phyloP scores from a whole-genome alignment of 2,113 vertebrate genomes.

The Melanerpes aurifrons region DNA sequence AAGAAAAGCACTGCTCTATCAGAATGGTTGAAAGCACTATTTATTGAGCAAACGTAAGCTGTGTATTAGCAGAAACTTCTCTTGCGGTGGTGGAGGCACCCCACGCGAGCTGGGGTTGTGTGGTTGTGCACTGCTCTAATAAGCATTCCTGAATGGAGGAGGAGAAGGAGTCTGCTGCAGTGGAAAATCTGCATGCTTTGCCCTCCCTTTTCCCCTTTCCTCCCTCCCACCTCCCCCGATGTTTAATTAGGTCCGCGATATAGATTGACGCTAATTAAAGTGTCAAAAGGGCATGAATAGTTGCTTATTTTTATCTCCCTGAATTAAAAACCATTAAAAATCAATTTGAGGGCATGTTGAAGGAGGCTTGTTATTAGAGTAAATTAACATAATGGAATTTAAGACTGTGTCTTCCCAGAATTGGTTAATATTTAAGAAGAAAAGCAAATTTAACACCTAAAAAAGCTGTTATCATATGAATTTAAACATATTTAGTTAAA shows the following conservation, averaged over 20 bases:
- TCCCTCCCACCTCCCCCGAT: not conserved
- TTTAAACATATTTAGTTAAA: not conserved
- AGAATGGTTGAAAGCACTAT: not conserved
- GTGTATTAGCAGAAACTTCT: not conserved
- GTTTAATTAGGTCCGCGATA: slow-evolving; percentile 51
- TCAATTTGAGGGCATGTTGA: slow-evolving; percentile 65
- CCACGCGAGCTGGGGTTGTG: fast-evolving
- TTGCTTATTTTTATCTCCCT: slow-evolving; percentile 64
- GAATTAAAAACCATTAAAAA: slow-evolving; percentile 67
- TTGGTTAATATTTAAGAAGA: slow-evolving; percentile 13
- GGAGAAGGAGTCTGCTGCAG: not conserved
- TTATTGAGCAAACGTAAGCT: not conserved
- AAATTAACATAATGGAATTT: slow-evolving; percentile 57
- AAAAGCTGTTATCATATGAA: not conserved
- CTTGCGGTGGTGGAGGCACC: not conserved
- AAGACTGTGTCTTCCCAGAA: not conserved
- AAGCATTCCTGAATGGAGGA: not conserved
- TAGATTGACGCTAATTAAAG: slow-evolving; percentile 35
- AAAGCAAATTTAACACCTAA: not conserved
- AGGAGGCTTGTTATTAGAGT: slow-evolving; percentile 46
- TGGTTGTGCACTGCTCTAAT: not conserved
- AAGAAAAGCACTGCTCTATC: not conserved
- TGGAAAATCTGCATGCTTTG: not conserved
- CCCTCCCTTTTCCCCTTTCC: not conserved
- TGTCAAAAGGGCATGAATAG: slow-evolving; percentile 44